phyloP scores from a whole-genome alignment of 2,797 vertebrate species.

The Cyprinodon diabolis region DNA sequence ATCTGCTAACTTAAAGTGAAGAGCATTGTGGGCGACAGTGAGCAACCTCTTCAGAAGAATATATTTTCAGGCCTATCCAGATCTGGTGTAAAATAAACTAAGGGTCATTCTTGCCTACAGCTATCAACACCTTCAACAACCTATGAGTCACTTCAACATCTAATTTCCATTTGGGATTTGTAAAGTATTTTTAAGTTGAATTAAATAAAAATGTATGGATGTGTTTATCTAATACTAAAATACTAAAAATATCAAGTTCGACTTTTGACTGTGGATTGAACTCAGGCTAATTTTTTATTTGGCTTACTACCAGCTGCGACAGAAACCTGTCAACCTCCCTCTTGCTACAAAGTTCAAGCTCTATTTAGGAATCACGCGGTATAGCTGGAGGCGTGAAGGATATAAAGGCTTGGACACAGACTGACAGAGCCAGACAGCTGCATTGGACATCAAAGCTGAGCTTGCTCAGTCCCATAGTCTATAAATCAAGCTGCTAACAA shows the following conservation, averaged over 20 bases:
- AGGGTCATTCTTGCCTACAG: too few relatives aligned
- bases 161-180: too few relatives aligned
- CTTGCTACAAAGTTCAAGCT: background rate
- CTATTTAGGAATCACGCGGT: conserved; percentile 13
- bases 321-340: background rate
- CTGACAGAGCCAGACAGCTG: conserved; percentile 60
- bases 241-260: background rate
- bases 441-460: conserved; percentile 40
- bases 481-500: conserved; percentile 63
- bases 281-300: background rate
- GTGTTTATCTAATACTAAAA: background rate
- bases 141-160: too few relatives aligned
- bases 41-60: too few relatives aligned
- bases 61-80: too few relatives aligned
- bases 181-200: too few relatives aligned
- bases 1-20: too few relatives aligned
- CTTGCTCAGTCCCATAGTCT: conserved; percentile 28
- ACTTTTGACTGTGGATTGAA: background rate
- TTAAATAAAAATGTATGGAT: background rate
- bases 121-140: too few relatives aligned
- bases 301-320: background rate
- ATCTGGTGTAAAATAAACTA: too few relatives aligned
- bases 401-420: conserved; percentile 24
- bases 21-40: too few relatives aligned
- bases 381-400: conserved; percentile 16